A percentile compares a stretch with the other conserved stretches of the same genome.
These are phyloP conservation scores for Punctoribates punctum DNA, from an alignment of 2,888 invertebrate genomes.

Conservation along the genomic window DNA sequence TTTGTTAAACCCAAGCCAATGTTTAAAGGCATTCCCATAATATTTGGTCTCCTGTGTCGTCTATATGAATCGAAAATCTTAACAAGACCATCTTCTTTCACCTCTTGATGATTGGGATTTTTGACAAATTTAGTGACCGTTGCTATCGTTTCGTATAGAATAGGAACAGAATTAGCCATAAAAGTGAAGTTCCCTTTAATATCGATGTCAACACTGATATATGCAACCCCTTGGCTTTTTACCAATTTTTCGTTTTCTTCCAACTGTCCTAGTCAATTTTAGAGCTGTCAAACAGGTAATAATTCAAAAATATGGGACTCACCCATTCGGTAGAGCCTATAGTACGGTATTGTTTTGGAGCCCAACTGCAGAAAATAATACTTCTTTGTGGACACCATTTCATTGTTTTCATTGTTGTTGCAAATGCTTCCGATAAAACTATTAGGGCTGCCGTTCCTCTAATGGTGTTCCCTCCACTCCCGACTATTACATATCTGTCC, in stretches of 20 bases:
- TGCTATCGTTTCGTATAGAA: constrained; percentile 46
- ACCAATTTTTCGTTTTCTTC: constrained; percentile 48
- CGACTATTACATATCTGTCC: constrained; percentile 58
- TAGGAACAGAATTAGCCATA: constrained; percentile 46
- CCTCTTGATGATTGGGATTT: constrained; percentile 42
- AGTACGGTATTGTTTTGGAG: constrained; percentile 57
- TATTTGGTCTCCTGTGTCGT: not conserved
- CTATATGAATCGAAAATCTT: not conserved
- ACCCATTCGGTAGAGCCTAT: constrained; percentile 57
- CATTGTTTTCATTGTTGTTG: constrained; percentile 50
- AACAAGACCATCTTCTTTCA: too few relatives aligned
- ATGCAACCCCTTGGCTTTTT: constrained; percentile 47
- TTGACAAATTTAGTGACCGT: constrained; percentile 47
- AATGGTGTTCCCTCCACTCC: constrained; percentile 57
- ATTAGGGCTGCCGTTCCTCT: constrained; percentile 58
- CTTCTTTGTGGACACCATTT: constrained; percentile 57
- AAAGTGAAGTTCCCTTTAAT: constrained; percentile 46
- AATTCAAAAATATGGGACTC: constrained; percentile 4
- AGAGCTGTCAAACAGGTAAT: too few relatives aligned
- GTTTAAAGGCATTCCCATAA: not conserved
- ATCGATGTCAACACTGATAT: constrained; percentile 47
- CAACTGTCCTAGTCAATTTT: too few relatives aligned
- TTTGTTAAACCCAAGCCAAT: not conserved
- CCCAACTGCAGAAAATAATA: constrained; percentile 58
- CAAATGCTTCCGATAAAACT: constrained; percentile 55